Conservation (phyloP, 2,888 invertebrate species). For the Drosophila sordidapex region DNA sequence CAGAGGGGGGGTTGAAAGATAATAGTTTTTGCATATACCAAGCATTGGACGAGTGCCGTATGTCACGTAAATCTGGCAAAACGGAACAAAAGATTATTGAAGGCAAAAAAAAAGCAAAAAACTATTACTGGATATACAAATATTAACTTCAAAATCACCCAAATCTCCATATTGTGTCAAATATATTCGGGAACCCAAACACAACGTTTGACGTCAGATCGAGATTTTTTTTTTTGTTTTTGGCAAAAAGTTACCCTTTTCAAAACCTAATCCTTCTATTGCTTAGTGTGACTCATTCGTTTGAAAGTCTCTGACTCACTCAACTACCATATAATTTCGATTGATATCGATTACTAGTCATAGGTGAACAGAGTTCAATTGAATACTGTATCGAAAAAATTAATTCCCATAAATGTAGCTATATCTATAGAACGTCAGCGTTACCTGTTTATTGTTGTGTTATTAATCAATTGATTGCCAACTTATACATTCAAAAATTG, state of each 20-base stretch:
- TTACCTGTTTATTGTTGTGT: not conserved
- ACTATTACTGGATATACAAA: not conserved
- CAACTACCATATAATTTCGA: not conserved
- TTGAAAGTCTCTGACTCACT: slow-evolving; percentile 12
- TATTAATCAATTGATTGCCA: not conserved
- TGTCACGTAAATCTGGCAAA: slow-evolving; percentile 38
- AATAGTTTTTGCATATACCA: slow-evolving; percentile 4
- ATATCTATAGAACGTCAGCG: not conserved
- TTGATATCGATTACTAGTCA: slow-evolving; percentile 14
- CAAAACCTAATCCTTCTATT: not conserved
- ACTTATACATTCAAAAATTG: not conserved
- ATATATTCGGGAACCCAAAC: not conserved
- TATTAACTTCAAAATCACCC: not conserved
- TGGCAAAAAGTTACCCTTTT: not conserved
- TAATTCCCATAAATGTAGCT: no score
- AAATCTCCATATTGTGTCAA: not conserved
- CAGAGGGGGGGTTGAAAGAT: not conserved
- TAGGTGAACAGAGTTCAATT: not conserved
- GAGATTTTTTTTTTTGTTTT: not conserved
- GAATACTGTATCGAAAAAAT: not conserved
- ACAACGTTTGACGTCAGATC: not conserved
- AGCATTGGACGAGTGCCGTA: slow-evolving; percentile 33
- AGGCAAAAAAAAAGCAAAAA: not conserved
- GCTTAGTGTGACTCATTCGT: not conserved
- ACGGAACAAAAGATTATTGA: slow-evolving; percentile 13